phyloP scores from a whole-genome alignment of 2,113 vertebrate genomes.

The Xenopus laevis region DNA sequence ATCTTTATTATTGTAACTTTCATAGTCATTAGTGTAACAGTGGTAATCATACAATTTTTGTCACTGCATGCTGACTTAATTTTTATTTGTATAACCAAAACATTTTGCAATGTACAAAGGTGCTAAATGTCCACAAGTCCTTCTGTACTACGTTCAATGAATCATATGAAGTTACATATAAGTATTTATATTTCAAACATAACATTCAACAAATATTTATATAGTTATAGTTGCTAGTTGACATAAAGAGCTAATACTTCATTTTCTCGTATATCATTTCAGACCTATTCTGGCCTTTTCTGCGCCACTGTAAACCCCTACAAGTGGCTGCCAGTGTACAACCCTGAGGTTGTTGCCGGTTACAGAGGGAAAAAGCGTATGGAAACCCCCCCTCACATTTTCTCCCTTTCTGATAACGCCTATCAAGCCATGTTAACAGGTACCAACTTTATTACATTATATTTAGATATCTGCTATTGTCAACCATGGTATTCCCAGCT shows the following conservation, averaged over 20 bases:
- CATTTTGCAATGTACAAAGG: too few species aligned
- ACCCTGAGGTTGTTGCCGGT: conserved; percentile 53
- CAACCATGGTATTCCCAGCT: not conserved
- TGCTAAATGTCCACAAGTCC: too few species aligned
- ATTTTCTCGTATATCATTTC: not conserved
- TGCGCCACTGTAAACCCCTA: conserved; percentile 74
- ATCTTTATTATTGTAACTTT: too few species aligned
- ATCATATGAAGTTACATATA: too few species aligned
- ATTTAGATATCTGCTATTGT: not conserved
- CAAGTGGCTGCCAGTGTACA: conserved; percentile 77
- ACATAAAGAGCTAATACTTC: not conserved
- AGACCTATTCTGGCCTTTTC: conserved; percentile 70
- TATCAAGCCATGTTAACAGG: conserved; percentile 80
- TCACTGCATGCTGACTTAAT: too few species aligned
- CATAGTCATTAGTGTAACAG: too few species aligned
- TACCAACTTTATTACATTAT: conserved; percentile 47
- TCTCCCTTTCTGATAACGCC: conserved; percentile 80
- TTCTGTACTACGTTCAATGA: too few species aligned
- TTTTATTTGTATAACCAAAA: too few species aligned
- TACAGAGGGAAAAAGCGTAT: conserved; percentile 68
- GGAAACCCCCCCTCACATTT: conserved; percentile 78
- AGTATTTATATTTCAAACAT: not conserved
- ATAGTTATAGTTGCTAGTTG: conserved; percentile 20
- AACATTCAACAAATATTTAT: too few species aligned
- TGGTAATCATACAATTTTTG: too few species aligned